Conservation (phyloP, 2,888 invertebrate genomes). For the Caenorhabditis panamensis region DNA sequence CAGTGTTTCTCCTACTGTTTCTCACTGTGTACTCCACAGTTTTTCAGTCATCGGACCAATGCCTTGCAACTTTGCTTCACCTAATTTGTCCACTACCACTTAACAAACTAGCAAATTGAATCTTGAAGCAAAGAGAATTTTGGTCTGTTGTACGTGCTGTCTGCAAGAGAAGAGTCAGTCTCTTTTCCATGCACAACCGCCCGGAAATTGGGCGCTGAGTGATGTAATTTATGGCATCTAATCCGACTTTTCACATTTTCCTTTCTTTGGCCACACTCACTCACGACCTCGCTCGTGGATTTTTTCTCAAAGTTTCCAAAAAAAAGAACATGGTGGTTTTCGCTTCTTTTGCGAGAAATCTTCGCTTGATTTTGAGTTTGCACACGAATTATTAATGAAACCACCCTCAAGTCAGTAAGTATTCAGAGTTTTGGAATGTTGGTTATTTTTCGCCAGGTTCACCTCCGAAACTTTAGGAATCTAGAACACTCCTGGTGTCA, state of each 20-base stretch:
- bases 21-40: no score
- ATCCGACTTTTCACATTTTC: constrained; percentile 53
- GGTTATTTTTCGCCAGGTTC: background rate
- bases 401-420: constrained; percentile 35
- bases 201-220: constrained; percentile 57
- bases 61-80: no score
- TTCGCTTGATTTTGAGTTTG: no score
- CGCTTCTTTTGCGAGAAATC: no score
- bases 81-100: no score
- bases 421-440: constrained; percentile 1
- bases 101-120: background rate
- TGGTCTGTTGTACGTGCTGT: background rate
- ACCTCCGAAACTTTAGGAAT: background rate
- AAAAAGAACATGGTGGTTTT: constrained; percentile 19
- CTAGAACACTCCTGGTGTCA: background rate
- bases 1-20: no score
- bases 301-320: no score
- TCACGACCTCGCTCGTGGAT: background rate
- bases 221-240: constrained; percentile 60
- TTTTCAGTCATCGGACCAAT: no score
- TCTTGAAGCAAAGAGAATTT: background rate
- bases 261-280: constrained; percentile 26
- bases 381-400: constrained; percentile 11
- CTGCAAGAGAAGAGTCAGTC: constrained; percentile 36
- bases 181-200: constrained; percentile 39